Evolutionary conservation across 1,140 invertebrate species (phyloP).

Genomic region (Heterodera schachtii): DNA sequence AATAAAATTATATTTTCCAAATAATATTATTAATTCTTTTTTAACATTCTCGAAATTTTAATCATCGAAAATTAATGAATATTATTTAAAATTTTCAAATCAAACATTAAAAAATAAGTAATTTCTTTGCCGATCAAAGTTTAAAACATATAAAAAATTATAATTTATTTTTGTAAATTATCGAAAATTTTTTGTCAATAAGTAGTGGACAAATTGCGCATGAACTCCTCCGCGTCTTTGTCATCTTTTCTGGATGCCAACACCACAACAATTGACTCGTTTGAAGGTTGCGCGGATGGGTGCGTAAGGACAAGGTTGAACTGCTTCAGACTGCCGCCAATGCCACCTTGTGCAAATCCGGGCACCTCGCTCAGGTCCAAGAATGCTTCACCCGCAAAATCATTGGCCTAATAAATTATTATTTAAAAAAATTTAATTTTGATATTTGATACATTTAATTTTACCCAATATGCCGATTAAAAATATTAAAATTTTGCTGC

Average conservation of each 20-base stretch:
- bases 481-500: no score
- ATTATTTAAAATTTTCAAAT: no score
- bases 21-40: no score
- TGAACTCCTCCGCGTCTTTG: constrained; percentile 84
- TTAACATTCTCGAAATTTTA: no score
- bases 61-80: no score
- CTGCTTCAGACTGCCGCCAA: constrained; percentile 74
- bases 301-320: constrained; percentile 85
- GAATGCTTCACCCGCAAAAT: constrained; percentile 93
- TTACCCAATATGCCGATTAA: no score
- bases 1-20: no score
- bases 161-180: background rate
- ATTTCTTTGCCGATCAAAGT: no score
- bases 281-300: constrained; percentile 68
- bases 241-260: constrained; percentile 83
- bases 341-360: constrained; percentile 66
- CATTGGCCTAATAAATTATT: constrained; percentile 86
- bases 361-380: constrained; percentile 74
- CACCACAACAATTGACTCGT: constrained; percentile 71
- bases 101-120: no score
- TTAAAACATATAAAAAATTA: background rate
- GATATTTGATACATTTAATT: no score
- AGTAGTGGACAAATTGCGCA: constrained; percentile 66
- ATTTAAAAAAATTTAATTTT: no score
- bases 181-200: constrained; percentile 32